phyloP scores from a whole-genome alignment of 2,888 invertebrate genomes.

The Octodonta nipae region DNA sequence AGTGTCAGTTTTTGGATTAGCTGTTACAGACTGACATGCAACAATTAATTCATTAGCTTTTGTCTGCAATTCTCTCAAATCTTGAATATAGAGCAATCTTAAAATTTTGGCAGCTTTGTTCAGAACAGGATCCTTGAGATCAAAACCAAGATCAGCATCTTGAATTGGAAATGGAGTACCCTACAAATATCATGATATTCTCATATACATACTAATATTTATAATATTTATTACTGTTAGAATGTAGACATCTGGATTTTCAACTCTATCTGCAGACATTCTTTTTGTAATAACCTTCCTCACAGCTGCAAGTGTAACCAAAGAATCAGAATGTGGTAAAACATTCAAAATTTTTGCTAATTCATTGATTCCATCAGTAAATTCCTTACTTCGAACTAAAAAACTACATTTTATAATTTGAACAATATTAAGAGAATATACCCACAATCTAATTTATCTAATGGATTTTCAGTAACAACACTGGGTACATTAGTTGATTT shows the following conservation, averaged over 20 bases:
- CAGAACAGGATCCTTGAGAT: constrained; percentile 48
- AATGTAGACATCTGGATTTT: constrained; percentile 40
- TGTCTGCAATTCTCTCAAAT: constrained; percentile 77
- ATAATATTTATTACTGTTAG: constrained; percentile 19
- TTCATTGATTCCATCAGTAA: constrained; percentile 66
- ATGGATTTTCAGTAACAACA: constrained; percentile 65
- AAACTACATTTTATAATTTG: constrained; percentile 19
- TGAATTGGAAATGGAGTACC: constrained; percentile 59
- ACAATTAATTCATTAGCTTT: constrained; percentile 90
- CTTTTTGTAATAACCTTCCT: constrained; percentile 47
- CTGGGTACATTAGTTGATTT: constrained; percentile 50
- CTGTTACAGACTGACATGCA: constrained; percentile 80
- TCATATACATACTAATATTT: no score
- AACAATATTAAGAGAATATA: constrained; percentile 24
- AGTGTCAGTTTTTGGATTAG: constrained; percentile 93
- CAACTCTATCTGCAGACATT: constrained; percentile 44
- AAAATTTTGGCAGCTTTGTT: constrained; percentile 66
- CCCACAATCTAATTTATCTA: constrained; percentile 79
- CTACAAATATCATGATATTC: no score
- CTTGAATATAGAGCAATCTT: constrained; percentile 68
- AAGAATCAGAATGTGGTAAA: constrained; percentile 66
- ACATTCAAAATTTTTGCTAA: constrained; percentile 69
- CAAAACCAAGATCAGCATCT: constrained; percentile 52
- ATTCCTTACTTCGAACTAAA: constrained; percentile 67
- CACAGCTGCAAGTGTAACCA: constrained; percentile 58